These are phyloP conservation scores for Mionectes olivaceus DNA, from an alignment of 2,797 vertebrate species.

Conservation along the genomic window DNA sequence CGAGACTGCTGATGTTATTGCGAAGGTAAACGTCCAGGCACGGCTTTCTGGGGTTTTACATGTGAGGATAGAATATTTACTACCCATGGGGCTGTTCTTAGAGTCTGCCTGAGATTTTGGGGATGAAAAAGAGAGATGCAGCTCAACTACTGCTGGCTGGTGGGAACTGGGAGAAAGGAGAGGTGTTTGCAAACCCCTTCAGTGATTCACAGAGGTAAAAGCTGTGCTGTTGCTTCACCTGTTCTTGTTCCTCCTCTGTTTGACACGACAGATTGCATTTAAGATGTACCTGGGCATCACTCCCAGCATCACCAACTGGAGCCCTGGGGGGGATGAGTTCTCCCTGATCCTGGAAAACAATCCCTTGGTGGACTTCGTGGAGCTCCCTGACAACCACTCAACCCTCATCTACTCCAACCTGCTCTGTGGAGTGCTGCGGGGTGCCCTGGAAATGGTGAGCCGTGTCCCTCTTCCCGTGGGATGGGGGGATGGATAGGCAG, in stretches of 20 bases:
- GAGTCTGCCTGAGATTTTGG: neutral
- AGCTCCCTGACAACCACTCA: constrained; percentile 97
- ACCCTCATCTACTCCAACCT: constrained; percentile 95
- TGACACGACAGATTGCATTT: constrained; percentile 88
- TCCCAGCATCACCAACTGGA: constrained; percentile 98
- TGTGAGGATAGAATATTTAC: neutral
- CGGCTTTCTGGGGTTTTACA: neutral
- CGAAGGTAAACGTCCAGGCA: constrained; percentile 86
- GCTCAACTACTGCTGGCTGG: neutral
- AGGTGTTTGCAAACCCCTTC: neutral
- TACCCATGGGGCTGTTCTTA: neutral
- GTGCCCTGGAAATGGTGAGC: constrained; percentile 97
- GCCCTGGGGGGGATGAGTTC: constrained; percentile 96
- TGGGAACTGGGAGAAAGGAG: neutral
- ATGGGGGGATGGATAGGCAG: neutral
- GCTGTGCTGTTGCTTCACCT: neutral
- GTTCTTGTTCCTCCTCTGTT: neutral
- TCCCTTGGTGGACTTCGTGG: constrained; percentile 97
- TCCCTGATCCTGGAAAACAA: constrained; percentile 98
- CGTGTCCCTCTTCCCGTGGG: neutral
- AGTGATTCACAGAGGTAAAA: neutral
- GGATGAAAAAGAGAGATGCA: neutral
- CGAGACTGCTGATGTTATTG: constrained; percentile 98
- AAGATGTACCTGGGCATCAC: constrained; percentile 98
- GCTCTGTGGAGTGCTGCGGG: constrained; percentile 93